Evolutionary conservation across 2,888 invertebrate species (phyloP), one percentile per base, ranked within the genome.

Genomic region (Halictus quadricinctus): DNA sequence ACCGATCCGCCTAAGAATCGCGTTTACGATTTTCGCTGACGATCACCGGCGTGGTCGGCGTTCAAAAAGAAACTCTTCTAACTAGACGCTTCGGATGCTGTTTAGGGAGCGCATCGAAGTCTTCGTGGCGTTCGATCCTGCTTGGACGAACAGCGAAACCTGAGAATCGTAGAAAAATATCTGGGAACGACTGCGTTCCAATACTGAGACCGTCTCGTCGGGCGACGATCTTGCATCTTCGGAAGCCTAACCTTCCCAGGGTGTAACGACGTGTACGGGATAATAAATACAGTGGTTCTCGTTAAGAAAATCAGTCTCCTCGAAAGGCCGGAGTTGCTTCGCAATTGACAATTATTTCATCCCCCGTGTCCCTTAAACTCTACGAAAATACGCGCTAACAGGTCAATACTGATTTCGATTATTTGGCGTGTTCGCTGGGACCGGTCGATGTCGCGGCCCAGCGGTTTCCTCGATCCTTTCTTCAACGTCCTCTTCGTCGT

Each of bases 331-430:
- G 73, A 72, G 72, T 60, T 76, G 46, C 69, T 58, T 73, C 70
- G 60, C 48, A 66, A 81, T 87, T 69, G 83, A 82, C 74, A 76
- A 36, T 69, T 69, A 36, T 72, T 36, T 36, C 10, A 13, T 72
- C 73, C 29, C 58, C 48, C 36, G 73, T 72, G 73, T 69, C 66
- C 60, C 86, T 87, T 91, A 91, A 66, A 89, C 79, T 76, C 89
- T 91, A 91, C 74, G 64, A 64, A 80, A 83, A 87, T 89, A 90
- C 85, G 88, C 88, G 76, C 86, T 90, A 84, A 89, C 85, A 87
- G 87, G 84, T 92, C 91, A 93, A 93, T 93, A 93, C 93, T 93
- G 93, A 92, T 92, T 92, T 91, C 90, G 91, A 90, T 91, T 91
- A 94, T 92, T 93, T 93, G 92, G 92, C 91, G 92, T 92, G 89